Conservation (phyloP, 1,140 invertebrate genomes). For the Drosophila nikananu region DNA sequence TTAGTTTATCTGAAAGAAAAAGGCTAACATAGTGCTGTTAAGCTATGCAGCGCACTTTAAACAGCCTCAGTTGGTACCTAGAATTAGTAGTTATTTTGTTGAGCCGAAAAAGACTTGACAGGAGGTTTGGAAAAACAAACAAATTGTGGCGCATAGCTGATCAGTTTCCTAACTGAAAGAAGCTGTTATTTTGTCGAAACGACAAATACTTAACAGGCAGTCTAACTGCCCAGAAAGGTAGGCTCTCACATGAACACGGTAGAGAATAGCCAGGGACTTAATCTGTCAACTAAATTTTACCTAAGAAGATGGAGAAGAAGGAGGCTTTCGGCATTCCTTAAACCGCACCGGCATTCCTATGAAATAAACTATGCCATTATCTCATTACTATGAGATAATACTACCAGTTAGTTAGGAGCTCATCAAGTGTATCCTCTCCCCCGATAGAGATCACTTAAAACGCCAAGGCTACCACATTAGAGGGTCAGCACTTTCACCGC, state of each 20-base stretch:
- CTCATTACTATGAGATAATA: neutral
- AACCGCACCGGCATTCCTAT: neutral
- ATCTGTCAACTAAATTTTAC: neutral
- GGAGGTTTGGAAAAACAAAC: too few species aligned
- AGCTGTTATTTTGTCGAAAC: too few species aligned
- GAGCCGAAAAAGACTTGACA: neutral
- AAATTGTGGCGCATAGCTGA: neutral
- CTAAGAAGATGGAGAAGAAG: neutral
- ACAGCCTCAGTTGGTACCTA: neutral
- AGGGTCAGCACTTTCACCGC: neutral
- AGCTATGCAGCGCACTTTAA: too few species aligned
- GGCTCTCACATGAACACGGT: neutral
- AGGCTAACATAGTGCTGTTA: neutral
- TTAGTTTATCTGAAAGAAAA: neutral
- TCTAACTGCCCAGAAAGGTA: neutral
- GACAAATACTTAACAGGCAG: too few species aligned
- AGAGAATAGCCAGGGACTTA: neutral
- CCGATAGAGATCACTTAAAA: slow-evolving; percentile 7
- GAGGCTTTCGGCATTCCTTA: neutral
- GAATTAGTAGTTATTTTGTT: neutral
- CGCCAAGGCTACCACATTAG: neutral
- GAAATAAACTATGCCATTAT: neutral
- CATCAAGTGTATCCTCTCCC: neutral
- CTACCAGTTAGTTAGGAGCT: neutral
- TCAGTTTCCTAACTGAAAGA: too few species aligned